Conservation (phyloP, 2,113 vertebrate species). For the Phyllostomus hastatus region DNA sequence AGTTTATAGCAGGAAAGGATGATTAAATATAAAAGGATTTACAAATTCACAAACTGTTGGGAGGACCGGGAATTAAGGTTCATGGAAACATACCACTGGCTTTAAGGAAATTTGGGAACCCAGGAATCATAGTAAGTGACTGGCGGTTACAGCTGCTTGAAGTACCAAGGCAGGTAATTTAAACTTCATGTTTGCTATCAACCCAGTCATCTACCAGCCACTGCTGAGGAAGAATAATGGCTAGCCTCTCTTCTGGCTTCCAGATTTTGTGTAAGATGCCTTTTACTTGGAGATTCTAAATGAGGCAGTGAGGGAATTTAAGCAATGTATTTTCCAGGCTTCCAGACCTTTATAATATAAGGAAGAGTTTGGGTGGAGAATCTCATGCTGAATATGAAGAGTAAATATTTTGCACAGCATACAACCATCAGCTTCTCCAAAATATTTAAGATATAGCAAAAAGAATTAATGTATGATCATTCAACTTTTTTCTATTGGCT, state of each 20-base stretch:
- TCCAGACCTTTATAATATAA: not conserved
- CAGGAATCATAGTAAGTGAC: not conserved
- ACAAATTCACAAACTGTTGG: not conserved
- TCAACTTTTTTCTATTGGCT: not conserved
- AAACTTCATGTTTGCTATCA: not conserved
- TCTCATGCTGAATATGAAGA: not conserved
- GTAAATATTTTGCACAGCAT: not conserved
- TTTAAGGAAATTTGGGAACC: constrained; percentile 15
- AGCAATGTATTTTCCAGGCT: not conserved
- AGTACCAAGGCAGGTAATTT: not conserved
- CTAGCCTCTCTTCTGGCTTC: not conserved
- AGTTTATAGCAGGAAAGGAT: not conserved
- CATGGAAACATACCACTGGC: not conserved
- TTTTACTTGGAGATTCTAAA: not conserved
- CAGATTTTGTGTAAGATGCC: not conserved
- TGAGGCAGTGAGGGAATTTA: not conserved
- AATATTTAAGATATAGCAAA: not conserved
- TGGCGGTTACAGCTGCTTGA: not conserved
- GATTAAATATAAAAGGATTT: not conserved
- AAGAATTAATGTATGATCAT: not conserved
- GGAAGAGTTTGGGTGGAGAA: not conserved
- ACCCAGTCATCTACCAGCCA: not conserved
- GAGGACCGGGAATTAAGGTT: not conserved
- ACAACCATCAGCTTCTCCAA: not conserved
- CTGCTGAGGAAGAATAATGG: not conserved